Evolutionary conservation across 2,797 vertebrate species (phyloP), one percentile per base, ranked within the genome.

Genomic region (Iguana delicatissima): DNA sequence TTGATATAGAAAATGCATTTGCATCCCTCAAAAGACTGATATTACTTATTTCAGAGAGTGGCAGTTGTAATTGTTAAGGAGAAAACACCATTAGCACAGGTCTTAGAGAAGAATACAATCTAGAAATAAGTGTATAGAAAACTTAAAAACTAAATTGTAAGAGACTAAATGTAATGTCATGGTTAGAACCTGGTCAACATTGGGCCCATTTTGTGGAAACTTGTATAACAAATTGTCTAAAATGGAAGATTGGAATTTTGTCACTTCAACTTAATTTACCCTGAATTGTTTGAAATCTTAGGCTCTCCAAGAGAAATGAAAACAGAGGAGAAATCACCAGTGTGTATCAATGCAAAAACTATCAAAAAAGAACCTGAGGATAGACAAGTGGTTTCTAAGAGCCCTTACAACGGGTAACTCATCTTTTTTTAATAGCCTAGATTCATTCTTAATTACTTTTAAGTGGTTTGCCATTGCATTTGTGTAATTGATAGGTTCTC

Each of bases 321-420:
- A 94, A 89, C 96, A 0, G 99, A 99, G 85, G 99, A 99, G 92
- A 99, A 99, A 94, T 98, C 98, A 26, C 99, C 99, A 0, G 97
- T 98, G 26, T 96, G 97, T 9, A 93, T 98, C 95, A 97, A 96
- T 74, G 97, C 98, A 91, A 99, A 99, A 96, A 93, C 96, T 0
- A 88, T 98, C 14, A 99, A 99, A 95, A 99, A 99, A 86, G 99
- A 99, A 93, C 96, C 98, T 0, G 99, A 99, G 73, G 98, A 97
- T 92, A 98, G 99, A 64, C 97, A 98, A 10, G 98, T 98, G 94
- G 95, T 97, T 93, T 98, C 98, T 3, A 99, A 99, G 97, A 99
- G 99, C 96, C 99, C 99, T 90, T 99, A 99, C 86, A 99, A 99
- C 0, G 99, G 99, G 99, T 99, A 88, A 93, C 74, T 69, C 6